Evolutionary conservation across 2,888 invertebrate species (phyloP).

Genomic region (Apodemia hepburni): DNA sequence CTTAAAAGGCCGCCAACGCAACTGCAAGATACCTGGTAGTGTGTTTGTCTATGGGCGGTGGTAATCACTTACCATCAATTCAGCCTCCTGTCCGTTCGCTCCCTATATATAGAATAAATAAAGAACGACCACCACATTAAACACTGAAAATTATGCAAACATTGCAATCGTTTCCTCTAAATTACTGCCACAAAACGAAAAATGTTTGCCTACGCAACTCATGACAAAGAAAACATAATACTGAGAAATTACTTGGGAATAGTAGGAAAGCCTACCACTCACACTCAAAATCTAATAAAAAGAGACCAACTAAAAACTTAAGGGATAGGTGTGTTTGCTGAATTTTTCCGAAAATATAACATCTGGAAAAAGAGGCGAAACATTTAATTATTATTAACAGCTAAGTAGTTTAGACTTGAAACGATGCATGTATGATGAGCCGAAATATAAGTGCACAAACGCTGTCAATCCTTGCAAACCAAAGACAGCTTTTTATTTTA

Average conservation of each 20-base stretch:
- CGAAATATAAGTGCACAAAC: neutral
- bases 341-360: neutral
- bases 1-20: no score
- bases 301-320: neutral
- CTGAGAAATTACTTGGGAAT: neutral
- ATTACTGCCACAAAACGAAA: neutral
- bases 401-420: neutral
- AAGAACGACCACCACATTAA: neutral
- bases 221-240: neutral
- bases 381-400: neutral
- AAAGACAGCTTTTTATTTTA: neutral
- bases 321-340: neutral
- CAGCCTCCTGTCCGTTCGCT: no score
- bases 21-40: neutral
- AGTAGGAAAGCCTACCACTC: neutral
- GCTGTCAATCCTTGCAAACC: neutral
- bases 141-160: neutral
- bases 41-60: neutral
- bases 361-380: neutral
- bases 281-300: neutral
- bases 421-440: neutral
- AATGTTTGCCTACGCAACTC: neutral
- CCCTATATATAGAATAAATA: no score
- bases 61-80: neutral
- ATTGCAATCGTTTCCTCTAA: neutral